phyloP scores from a whole-genome alignment of 2,797 vertebrate species.

The Tauraco hartlaubi region DNA sequence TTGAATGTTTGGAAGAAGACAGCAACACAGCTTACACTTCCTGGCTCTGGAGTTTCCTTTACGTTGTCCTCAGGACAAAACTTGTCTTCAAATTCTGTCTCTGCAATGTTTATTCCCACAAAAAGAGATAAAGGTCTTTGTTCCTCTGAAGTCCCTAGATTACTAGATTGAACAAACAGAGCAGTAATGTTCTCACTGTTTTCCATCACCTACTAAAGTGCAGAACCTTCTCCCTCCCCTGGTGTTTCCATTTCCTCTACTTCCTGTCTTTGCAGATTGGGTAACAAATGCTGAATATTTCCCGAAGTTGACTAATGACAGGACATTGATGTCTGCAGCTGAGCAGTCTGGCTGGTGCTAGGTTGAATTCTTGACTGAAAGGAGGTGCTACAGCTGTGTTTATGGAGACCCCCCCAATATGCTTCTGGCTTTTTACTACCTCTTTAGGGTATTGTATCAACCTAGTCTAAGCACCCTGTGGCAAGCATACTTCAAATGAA shows the following conservation, averaged over 20 bases:
- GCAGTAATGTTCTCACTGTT: constrained; percentile 72
- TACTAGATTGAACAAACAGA: constrained; percentile 76
- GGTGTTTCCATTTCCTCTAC: constrained; percentile 81
- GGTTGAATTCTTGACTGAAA: constrained; percentile 49
- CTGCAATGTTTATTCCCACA: constrained; percentile 65
- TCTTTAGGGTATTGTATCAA: background rate
- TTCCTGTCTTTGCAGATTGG: constrained; percentile 82
- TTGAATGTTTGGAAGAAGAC: constrained; percentile 30
- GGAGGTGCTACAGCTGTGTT: constrained; percentile 9
- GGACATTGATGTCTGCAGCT: constrained; percentile 80
- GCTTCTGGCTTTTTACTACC: constrained; percentile 13
- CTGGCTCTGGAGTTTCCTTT: constrained; percentile 39
- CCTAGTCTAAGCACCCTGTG: background rate
- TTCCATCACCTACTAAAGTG: constrained; percentile 78
- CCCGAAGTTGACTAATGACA: constrained; percentile 84
- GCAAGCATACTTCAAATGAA: background rate
- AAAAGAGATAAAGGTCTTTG: constrained; percentile 75
- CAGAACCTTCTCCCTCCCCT: constrained; percentile 79
- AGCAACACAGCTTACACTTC: constrained; percentile 5
- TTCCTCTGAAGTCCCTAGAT: constrained; percentile 65
- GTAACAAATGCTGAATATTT: constrained; percentile 79
- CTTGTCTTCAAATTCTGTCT: constrained; percentile 63
- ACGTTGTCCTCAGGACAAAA: constrained; percentile 57
- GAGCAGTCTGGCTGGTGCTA: constrained; percentile 32
- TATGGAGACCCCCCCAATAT: background rate